Evolutionary conservation across 2,888 invertebrate species (phyloP).

Genomic region (Diaphora mendica): DNA sequence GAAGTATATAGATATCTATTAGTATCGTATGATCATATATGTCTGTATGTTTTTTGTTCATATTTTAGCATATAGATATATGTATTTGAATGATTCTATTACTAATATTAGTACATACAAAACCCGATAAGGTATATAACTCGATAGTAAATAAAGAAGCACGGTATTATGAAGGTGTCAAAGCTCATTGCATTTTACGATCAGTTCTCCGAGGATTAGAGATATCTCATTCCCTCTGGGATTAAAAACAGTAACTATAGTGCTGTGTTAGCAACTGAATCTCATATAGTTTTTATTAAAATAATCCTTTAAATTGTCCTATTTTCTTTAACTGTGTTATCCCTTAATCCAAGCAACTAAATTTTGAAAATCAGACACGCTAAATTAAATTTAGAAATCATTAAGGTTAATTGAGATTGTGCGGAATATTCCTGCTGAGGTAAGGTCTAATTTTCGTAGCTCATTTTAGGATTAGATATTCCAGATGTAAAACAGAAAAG

Average conservation of each 20-base stretch:
- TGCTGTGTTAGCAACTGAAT: not conserved
- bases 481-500: not conserved
- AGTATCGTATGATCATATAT: no score
- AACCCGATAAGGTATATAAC: not conserved
- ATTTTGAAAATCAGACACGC: not conserved
- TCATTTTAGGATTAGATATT: not conserved
- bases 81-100: no score
- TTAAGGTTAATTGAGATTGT: not conserved
- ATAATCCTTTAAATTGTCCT: not conserved
- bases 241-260: constrained; percentile 24
- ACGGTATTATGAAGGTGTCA: constrained; percentile 24
- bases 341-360: not conserved
- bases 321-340: not conserved
- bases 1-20: no score
- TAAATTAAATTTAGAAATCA: not conserved
- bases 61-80: no score
- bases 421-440: not conserved
- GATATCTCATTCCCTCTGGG: constrained; percentile 28
- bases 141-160: not conserved
- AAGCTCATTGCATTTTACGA: constrained; percentile 35
- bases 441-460: not conserved
- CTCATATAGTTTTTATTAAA: not conserved
- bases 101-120: not conserved
- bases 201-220: constrained; percentile 22
- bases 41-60: no score